These are phyloP conservation scores for Germaria angustata DNA, from an alignment of 2,888 invertebrate species.

Conservation along the genomic window DNA sequence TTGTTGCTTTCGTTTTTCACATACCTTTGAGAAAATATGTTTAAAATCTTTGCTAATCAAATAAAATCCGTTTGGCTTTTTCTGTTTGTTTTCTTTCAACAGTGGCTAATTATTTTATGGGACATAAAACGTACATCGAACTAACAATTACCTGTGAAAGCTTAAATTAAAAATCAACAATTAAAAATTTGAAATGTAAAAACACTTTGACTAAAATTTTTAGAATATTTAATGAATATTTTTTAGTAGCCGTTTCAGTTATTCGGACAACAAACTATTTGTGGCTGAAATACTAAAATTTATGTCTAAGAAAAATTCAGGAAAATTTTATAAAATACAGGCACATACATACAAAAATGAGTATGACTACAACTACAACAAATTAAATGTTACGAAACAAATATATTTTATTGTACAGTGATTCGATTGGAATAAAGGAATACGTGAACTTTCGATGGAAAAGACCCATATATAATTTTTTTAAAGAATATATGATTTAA, in stretches of 20 bases:
- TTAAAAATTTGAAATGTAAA: constrained; percentile 42
- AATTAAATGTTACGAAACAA: background rate
- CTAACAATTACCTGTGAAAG: constrained; percentile 50
- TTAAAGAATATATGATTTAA: too few species aligned
- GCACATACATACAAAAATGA: background rate
- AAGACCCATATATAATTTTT: too few species aligned
- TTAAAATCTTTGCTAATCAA: constrained; percentile 55
- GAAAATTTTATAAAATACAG: background rate
- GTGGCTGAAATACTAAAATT: constrained; percentile 16
- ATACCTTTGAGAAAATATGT: constrained; percentile 43
- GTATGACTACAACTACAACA: background rate
- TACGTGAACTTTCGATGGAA: too few species aligned
- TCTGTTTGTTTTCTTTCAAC: constrained; percentile 4
- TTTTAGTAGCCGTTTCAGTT: constrained; percentile 42
- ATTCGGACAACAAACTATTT: constrained; percentile 20
- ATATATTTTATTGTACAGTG: too few species aligned
- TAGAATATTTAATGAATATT: constrained; percentile 51
- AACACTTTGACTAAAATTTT: constrained; percentile 52
- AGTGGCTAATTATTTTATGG: constrained; percentile 63
- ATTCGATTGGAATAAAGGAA: too few species aligned
- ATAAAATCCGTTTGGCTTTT: constrained; percentile 15
- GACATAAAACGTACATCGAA: constrained; percentile 39
- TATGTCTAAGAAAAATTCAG: background rate
- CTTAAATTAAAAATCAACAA: constrained; percentile 31
- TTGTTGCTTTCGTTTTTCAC: background rate